Base-by-base conservation (phyloP, 2,888 invertebrate species). In the Gymnocheta viridis region DNA sequence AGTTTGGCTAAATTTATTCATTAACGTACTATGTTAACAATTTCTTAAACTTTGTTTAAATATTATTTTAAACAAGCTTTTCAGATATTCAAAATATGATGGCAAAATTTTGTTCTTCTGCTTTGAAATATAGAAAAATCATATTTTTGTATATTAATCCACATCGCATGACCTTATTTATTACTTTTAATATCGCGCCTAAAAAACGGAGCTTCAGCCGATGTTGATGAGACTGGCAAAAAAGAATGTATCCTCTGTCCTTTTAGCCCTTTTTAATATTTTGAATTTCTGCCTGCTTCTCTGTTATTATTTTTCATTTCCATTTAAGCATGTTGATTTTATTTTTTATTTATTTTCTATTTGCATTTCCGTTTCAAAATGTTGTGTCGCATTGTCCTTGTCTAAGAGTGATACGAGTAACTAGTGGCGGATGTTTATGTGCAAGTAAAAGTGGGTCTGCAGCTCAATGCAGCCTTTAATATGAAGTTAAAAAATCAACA, bases 381-480 rank as follows among this genome's bases (percentile, higher is more conserved):
- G 17, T 67, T 77, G 56, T 79, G 82, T 51, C 79, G 82, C 82
- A 82, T 79, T 82, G 79, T 82, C 79, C 82, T 79, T 82, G 79
- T 56, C 74, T 47, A 22, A 29, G 12, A 76, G 56, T 66, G 29
- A 56, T 56, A 44, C 41, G 7, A 41, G 17, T 24, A n/a, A n/a
- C n/a, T n/a, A 66, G 44, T 44, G 32, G 32, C 32, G 24, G 56
- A 27, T 62, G 38, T 77, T 19, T 35, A 17, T 60, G 27, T n/a
- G 17, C 32, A 35, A 27, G 22, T 41, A 17, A 35, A 76, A 64
- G 22, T 77, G 38, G 47, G 49, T 77, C 77, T 66, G 14, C 77
- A 56, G 14, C 3, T 27, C 10, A 38, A 38, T 69, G 69, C 51
- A 44, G 47, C 19, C 44, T 38, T 70, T 51, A 54, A 44, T 56